Conservation (phyloP, 2,888 invertebrate species). For the Drosophila paranaensis region DNA sequence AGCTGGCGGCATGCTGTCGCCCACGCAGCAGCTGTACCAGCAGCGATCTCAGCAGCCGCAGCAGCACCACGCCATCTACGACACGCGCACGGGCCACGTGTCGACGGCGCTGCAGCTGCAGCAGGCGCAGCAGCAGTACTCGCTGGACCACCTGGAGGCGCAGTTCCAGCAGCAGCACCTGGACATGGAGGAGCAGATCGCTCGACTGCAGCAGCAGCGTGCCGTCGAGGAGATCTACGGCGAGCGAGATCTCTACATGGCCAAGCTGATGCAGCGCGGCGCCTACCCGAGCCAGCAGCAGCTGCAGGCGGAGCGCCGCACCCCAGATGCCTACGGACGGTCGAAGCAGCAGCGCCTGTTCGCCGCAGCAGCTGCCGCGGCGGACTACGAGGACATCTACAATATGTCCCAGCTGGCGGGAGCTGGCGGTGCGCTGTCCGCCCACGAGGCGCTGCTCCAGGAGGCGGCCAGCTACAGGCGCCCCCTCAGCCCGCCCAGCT, state of each 20-base stretch:
- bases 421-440: conserved; percentile 78
- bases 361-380: conserved; percentile 80
- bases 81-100: conserved; percentile 85
- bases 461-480: conserved; percentile 87
- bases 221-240: conserved; percentile 83
- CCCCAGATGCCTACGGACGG: conserved; percentile 93
- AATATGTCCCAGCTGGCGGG: conserved; percentile 83
- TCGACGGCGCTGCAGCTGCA: conserved; percentile 83
- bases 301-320: conserved; percentile 88
- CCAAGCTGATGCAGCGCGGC: conserved; percentile 83
- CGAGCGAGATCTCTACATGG: conserved; percentile 84
- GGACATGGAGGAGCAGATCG: conserved; percentile 81
- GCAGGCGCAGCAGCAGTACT: conserved; percentile 77
- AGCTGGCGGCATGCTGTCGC: conserved; percentile 75
- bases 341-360: conserved; percentile 86
- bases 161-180: conserved; percentile 82
- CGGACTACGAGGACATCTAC: conserved; percentile 93
- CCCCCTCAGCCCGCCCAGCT: conserved; percentile 87
- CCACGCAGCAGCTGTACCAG: conserved; percentile 82
- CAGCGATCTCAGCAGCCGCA: conserved; percentile 74
- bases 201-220: conserved; percentile 72
- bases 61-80: conserved; percentile 86
- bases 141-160: conserved; percentile 78
- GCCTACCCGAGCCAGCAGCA: conserved; percentile 68
- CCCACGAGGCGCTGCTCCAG: conserved; percentile 74